Evolutionary conservation across 1,140 invertebrate genomes (phyloP).

Genomic region (Hesperophylax magnus): DNA sequence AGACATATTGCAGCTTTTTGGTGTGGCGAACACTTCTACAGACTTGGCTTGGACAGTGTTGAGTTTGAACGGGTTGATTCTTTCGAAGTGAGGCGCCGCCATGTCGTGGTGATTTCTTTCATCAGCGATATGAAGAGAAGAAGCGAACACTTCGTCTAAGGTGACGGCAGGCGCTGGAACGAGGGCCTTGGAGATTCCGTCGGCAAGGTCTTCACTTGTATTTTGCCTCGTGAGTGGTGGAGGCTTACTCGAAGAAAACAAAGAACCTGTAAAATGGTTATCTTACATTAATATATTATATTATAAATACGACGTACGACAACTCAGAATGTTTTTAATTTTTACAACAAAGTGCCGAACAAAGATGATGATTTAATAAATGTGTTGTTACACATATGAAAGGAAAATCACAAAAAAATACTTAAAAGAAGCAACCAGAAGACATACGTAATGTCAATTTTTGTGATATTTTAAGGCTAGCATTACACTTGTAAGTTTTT

Average conservation of each 20-base stretch:
- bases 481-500: too few relatives aligned
- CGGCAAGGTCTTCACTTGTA: not conserved
- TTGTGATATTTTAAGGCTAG: too few relatives aligned
- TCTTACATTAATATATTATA: too few relatives aligned
- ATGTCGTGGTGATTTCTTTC: constrained; percentile 2
- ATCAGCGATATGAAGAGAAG: constrained; percentile 25
- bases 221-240: not conserved
- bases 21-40: constrained; percentile 42
- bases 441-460: too few relatives aligned
- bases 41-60: not conserved
- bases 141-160: constrained; percentile 33
- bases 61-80: not conserved
- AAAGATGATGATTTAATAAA: too few relatives aligned
- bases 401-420: too few relatives aligned
- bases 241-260: constrained; percentile 36
- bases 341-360: too few relatives aligned
- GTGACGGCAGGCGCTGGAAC: not conserved
- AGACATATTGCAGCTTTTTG: constrained; percentile 48
- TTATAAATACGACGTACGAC: too few relatives aligned
- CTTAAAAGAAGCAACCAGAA: too few relatives aligned
- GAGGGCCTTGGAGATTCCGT: not conserved
- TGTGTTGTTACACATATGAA: too few relatives aligned
- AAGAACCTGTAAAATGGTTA: constrained; percentile 6
- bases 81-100: not conserved
- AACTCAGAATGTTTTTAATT: too few relatives aligned